Base-by-base conservation (phyloP, 1,140 invertebrate genomes). In the Diabrotica virgifera region DNA sequence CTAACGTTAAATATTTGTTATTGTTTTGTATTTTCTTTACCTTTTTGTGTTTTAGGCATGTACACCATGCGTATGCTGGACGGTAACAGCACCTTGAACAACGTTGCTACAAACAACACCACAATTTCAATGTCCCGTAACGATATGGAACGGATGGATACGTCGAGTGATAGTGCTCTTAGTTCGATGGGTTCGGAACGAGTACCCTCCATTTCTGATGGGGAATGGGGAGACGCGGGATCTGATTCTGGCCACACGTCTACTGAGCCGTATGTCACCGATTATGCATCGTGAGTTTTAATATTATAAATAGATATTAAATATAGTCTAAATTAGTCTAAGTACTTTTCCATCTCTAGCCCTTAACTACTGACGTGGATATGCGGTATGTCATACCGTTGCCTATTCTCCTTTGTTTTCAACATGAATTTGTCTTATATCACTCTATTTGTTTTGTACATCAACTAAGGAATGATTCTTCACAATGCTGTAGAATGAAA, bases 181-280 rank as follows among this genome's bases (percentile, higher is more conserved):
- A 94, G 92, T 66, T 94, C 92, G 4, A 94, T 95, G 92, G 92
- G 92, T 6, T 94, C 92, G 6, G 92, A 94, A 74, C 82, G 92
- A n/a, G 91, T 93, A 12, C 90, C 91, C 2, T 93, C 91, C 0
- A 80, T 93, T 0, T 93, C 91, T 8, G 92, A 94, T 75, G 91
- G 90, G 12, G 93, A 94, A 72, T 94, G 92, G 92, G 91, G 92
- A 78, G 93, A 94, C 74, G 86, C 85, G 38, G 91, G 91, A 12
- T 92, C 89, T 40, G 92, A 95, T 76, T 92, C 91, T 3, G 90
- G 89, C 50, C 88, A 90, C 64, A 86, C 84, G 8, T 80, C 84
- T 54, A 83, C 85, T 65, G 83, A 84, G 50, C 84, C 85, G 67
- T 85, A 85, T 67, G 79, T 82, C 11, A 82, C 83, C 76, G 84